Evolutionary conservation across 2,888 invertebrate species (phyloP).

Genomic region (Pecten maximus): DNA sequence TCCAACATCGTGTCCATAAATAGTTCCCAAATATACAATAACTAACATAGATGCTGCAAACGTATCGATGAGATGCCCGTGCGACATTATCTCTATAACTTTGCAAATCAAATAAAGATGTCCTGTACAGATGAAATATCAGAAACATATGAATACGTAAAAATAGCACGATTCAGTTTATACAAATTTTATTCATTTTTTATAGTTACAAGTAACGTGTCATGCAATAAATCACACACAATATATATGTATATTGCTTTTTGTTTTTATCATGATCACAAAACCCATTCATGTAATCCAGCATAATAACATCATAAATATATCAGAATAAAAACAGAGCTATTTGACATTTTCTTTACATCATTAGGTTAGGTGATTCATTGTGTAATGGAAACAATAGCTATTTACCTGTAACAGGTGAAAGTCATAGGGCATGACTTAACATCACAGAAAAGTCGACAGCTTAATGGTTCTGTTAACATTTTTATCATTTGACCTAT

Average conservation of each 20-base stretch:
- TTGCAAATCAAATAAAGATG: background rate
- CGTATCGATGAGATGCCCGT: background rate
- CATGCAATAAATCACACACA: background rate
- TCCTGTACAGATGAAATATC: background rate
- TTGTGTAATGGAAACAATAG: background rate
- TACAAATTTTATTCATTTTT: background rate
- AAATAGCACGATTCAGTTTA: background rate
- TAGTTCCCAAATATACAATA: background rate
- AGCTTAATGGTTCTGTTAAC: background rate
- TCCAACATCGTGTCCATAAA: background rate
- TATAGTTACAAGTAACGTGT: background rate
- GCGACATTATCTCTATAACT: background rate
- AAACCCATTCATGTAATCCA: no score
- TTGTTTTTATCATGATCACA: background rate
- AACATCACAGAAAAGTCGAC: background rate
- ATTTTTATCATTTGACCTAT: background rate
- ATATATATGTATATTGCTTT: background rate
- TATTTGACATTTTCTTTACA: background rate
- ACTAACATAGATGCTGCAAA: background rate
- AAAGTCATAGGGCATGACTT: background rate
- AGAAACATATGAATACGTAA: background rate
- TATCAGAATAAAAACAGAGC: background rate
- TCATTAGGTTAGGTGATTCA: background rate
- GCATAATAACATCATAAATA: background rate
- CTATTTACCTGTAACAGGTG: slow-evolving; percentile 7